These are phyloP conservation scores for Fulmarus glacialis DNA, from an alignment of 2,113 vertebrate species.

Conservation along the genomic window DNA sequence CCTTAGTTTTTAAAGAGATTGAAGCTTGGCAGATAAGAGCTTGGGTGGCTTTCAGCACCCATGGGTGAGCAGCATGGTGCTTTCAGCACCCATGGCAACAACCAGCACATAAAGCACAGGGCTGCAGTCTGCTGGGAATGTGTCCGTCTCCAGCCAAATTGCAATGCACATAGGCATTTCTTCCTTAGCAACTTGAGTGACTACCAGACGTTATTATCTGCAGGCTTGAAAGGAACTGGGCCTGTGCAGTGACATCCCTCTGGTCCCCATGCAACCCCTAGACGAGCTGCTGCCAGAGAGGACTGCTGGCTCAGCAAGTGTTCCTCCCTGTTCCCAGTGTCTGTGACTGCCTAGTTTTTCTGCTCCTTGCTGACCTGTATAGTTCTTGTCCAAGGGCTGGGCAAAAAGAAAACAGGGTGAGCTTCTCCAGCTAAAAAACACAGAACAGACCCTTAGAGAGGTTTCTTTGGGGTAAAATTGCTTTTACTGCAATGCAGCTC, in stretches of 20 bases:
- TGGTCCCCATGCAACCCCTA: not conserved
- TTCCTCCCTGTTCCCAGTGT: not conserved
- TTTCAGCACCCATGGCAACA: not conserved
- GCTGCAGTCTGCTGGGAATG: not conserved
- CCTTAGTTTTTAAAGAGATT: not conserved
- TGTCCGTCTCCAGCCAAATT: not conserved
- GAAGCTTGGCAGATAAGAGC: not conserved
- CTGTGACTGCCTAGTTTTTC: not conserved
- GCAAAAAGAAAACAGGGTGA: not conserved
- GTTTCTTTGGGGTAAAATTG: not conserved
- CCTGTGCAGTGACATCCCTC: too few species aligned
- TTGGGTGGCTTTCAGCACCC: not conserved
- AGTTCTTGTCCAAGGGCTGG: not conserved
- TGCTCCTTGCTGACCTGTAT: not conserved
- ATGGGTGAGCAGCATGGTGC: not conserved
- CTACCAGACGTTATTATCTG: not conserved
- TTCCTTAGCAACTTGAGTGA: not conserved
- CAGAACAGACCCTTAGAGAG: not conserved
- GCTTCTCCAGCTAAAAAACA: not conserved
- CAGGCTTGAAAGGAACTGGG: not conserved
- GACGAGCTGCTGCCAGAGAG: not conserved
- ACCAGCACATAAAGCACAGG: not conserved
- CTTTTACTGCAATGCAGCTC: not conserved
- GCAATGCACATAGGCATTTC: accelerated
- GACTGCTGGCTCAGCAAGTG: not conserved